Evolutionary conservation across 2,113 vertebrate species (phyloP).

Genomic region (Bagarius yarrelli): DNA sequence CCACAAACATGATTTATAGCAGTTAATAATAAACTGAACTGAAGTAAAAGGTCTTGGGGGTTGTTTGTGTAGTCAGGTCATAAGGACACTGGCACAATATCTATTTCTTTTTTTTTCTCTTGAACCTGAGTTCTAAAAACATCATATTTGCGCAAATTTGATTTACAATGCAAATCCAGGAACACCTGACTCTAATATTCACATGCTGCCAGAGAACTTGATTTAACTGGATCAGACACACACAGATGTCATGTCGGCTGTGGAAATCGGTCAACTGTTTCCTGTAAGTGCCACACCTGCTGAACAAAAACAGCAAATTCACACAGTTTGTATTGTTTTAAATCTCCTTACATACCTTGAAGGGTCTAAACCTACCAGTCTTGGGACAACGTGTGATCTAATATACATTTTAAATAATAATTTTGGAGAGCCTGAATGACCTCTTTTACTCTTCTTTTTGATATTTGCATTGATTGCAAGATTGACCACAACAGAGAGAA

Average conservation of each 20-base stretch:
- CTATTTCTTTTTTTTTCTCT: not conserved
- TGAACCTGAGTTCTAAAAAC: not conserved
- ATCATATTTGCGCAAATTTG: not conserved
- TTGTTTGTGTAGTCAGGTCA: not conserved
- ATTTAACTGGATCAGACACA: conserved; percentile 9
- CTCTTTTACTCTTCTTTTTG: too few relatives aligned
- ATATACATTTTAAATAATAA: too few relatives aligned
- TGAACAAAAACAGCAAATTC: not conserved
- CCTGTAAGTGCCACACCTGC: not conserved
- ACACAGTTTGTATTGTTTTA: not conserved
- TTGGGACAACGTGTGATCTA: too few relatives aligned
- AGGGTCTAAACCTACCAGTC: too few relatives aligned
- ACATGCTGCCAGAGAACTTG: not conserved
- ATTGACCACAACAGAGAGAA: too few relatives aligned
- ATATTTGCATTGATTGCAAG: too few relatives aligned
- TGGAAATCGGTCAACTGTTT: not conserved
- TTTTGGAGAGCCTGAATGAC: too few relatives aligned
- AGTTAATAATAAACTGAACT: not conserved
- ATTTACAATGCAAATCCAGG: conserved; percentile 15
- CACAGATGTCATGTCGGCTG: conserved; percentile 4
- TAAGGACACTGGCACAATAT: conserved; percentile 4
- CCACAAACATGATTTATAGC: not conserved
- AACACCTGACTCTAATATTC: conserved; percentile 22
- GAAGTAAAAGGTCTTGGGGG: not conserved
- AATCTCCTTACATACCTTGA: not conserved